Evolutionary conservation across 2,888 invertebrate genomes (phyloP), one percentile per base, ranked within the genome.

Genomic region (Xestoiulus laeticollis): DNA sequence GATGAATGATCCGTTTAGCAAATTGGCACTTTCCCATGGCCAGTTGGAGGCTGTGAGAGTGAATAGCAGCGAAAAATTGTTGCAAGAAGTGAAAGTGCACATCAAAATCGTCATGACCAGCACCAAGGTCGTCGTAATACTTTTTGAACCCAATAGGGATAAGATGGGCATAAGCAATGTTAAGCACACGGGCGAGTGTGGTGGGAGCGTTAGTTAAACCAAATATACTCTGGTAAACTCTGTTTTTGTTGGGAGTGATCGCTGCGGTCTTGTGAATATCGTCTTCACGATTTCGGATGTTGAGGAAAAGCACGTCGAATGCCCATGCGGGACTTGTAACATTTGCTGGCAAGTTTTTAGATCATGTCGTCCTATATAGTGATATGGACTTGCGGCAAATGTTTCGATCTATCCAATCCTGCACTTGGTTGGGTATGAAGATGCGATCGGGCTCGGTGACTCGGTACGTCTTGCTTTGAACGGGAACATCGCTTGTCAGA

Each of bases 141-240:
- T 84, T 84, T 5, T 30, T 32, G 8, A 30, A 32, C 30, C 85
- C 30, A 84, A 84, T 1, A 19, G 30, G 30, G 5, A 22, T 32
- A 6, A 84, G 85, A n/a, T 68, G 87, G 43, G 88, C 85, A 84
- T 84, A 84, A 10, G 85, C 85, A 43, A 84, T 84, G 30, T 33
- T n/a, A 4, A 84, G 85, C 1, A 32, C 32, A 14, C 85, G 32
- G 5, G 85, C 85, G 5, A 84, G 32, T n/a, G 30, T 84, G 10
- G 85, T 32, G 5, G 26, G 32, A 38, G 30, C 85, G 30, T 84
- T 84, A 6, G 85, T 30, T 43, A 84, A 5, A 5, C 1, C 85
- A 32, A 84, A 26, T 6, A 43, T 33, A n/a, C n/a, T n/a, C n/a
- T n/a, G n/a, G n/a, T n/a, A n/a, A n/a, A n/a, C n/a, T n/a, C n/a